A percentile compares a stretch with the other conserved stretches of the same genome.
These are phyloP conservation scores for Semicossyphus pulcher DNA, from an alignment of 2,113 vertebrate genomes.

Conservation along the genomic window DNA sequence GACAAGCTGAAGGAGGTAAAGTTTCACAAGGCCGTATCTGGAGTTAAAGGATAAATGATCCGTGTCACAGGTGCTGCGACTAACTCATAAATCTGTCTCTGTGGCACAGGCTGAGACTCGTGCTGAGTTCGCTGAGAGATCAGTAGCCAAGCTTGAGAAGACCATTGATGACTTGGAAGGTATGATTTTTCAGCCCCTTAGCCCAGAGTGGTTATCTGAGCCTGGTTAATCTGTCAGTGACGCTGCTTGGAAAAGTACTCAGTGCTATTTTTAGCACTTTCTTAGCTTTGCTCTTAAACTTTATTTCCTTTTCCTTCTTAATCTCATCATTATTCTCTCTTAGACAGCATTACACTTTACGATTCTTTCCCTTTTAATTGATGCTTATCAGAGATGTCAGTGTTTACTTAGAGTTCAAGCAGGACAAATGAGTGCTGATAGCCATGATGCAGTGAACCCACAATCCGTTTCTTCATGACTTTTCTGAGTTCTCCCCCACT, in stretches of 20 bases:
- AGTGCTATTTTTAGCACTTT: background rate
- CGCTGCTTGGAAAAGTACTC: constrained; percentile 22
- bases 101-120: constrained; percentile 94
- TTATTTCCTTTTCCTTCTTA: constrained; percentile 11
- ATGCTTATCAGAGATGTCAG: background rate
- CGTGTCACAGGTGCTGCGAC: background rate
- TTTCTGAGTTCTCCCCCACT: constrained; percentile 23
- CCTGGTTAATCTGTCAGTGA: background rate
- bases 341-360: background rate
- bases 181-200: constrained; percentile 76
- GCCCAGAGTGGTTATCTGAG: background rate
- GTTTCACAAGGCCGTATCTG: constrained; percentile 45
- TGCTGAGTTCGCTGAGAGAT: constrained; percentile 98
- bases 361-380: too few relatives aligned
- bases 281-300: constrained; percentile 17
- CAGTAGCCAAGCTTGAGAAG: constrained; percentile 99
- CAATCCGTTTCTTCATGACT: constrained; percentile 1
- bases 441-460: background rate
- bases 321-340: background rate
- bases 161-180: constrained; percentile 99
- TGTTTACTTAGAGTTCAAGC: constrained; percentile 24
- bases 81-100: constrained; percentile 37
- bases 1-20: constrained; percentile 99
- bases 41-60: background rate
- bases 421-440: too few relatives aligned